These are phyloP conservation scores for Haliclystus octoradiatus DNA, from an alignment of 30 jellyfish, hydroid and myxozoan species.

Conservation along the genomic window DNA sequence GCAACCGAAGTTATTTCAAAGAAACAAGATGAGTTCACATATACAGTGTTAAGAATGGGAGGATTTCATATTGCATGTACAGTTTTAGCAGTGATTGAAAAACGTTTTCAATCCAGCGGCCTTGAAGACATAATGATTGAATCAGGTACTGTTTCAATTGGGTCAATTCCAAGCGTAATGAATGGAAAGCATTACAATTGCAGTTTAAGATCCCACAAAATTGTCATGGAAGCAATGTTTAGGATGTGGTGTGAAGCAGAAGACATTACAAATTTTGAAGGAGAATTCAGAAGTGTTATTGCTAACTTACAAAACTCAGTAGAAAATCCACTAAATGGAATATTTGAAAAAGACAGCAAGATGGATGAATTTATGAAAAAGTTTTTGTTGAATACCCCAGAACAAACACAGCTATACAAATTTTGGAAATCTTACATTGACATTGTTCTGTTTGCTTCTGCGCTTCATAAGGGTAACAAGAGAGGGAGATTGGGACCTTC, in stretches of 20 bases:
- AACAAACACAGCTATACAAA: too few relatives aligned
- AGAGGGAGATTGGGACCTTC: slow-evolving; percentile 7
- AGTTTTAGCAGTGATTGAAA: not conserved
- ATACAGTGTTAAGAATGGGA: not conserved
- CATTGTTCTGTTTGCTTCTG: not conserved
- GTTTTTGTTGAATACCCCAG: too few relatives aligned
- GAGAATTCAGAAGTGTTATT: too few relatives aligned
- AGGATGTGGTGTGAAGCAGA: too few relatives aligned
- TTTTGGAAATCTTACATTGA: too few relatives aligned
- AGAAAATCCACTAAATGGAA: too few relatives aligned
- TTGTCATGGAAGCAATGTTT: slow-evolving; percentile 5
- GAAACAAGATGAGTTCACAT: not conserved
- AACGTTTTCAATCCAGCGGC: not conserved
- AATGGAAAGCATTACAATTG: slow-evolving; percentile 29
- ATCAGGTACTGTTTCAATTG: too few relatives aligned
- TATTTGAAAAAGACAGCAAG: too few relatives aligned
- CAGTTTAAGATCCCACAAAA: slow-evolving; percentile 3
- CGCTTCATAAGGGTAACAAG: not conserved
- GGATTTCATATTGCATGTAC: not conserved
- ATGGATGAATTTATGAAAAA: too few relatives aligned
- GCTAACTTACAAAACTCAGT: too few relatives aligned
- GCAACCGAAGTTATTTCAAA: not conserved
- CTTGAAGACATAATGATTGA: not conserved
- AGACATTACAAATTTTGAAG: too few relatives aligned
- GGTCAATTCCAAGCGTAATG: slow-evolving; percentile 2